These are phyloP conservation scores for Syrista parreyssii DNA, from an alignment of 2,888 invertebrate genomes.

Conservation along the genomic window DNA sequence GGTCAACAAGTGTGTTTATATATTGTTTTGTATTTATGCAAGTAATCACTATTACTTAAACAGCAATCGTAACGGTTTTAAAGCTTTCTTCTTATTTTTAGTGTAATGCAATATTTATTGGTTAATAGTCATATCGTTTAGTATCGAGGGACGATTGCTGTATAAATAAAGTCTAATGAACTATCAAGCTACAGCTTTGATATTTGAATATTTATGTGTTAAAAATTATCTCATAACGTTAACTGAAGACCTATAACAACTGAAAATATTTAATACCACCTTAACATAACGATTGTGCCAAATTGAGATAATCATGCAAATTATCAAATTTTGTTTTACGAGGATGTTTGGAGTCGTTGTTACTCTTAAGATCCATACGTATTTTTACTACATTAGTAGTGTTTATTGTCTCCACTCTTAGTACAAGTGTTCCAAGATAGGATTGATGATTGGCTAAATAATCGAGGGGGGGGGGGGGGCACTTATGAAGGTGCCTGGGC, in stretches of 20 bases:
- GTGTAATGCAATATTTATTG: background rate
- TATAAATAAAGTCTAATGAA: background rate
- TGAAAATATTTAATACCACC: background rate
- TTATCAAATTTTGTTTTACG: too few species aligned
- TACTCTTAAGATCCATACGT: too few species aligned
- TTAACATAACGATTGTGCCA: background rate
- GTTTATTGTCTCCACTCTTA: too few species aligned
- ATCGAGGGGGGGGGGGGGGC: too few species aligned
- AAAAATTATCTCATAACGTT: background rate
- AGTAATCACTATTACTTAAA: background rate
- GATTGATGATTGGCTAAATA: too few species aligned
- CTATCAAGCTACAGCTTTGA: background rate
- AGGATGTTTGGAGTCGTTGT: too few species aligned
- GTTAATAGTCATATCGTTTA: background rate
- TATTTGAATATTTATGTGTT: background rate
- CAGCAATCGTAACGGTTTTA: background rate
- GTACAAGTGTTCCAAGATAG: too few species aligned
- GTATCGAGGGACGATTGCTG: background rate
- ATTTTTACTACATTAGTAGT: too few species aligned
- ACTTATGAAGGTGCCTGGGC: too few species aligned
- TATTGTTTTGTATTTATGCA: background rate
- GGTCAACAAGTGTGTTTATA: background rate
- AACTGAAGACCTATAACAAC: background rate
- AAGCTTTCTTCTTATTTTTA: background rate
- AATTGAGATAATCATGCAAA: background rate